Conservation (phyloP, 2,797 vertebrate genomes). For the Epinephelus malabaricus region DNA sequence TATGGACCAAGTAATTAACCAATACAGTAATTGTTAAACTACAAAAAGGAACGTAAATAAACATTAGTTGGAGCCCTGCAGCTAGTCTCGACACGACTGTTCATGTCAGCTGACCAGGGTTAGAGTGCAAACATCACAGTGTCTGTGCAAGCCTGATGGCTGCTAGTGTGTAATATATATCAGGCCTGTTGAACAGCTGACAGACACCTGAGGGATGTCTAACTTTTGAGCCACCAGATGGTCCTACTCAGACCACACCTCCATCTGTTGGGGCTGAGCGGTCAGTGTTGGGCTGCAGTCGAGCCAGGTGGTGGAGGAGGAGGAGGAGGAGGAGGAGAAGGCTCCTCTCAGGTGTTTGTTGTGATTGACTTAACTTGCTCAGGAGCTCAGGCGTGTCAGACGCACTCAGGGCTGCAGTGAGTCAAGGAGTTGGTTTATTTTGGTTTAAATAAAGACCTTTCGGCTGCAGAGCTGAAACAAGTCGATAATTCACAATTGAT, state of each 20-base stretch:
- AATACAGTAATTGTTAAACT: no score
- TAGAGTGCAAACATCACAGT: no score
- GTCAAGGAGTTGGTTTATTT: not conserved
- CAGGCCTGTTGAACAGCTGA: constrained; percentile 28
- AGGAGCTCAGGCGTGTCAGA: not conserved
- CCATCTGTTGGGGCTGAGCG: constrained; percentile 29
- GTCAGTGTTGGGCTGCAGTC: not conserved
- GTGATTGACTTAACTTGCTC: constrained; percentile 1
- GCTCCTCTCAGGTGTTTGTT: not conserved
- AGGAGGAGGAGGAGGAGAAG: not conserved
- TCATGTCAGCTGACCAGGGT: not conserved
- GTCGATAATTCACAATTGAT: no score
- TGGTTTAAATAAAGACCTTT: not conserved
- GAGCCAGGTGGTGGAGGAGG: not conserved
- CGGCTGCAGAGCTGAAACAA: not conserved
- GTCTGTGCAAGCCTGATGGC: not conserved
- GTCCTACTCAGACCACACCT: constrained; percentile 34
- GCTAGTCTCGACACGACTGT: no score
- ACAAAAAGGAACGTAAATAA: no score
- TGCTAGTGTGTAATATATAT: not conserved
- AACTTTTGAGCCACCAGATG: constrained; percentile 43
- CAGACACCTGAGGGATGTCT: constrained; percentile 32
- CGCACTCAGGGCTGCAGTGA: no score
- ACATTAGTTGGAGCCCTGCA: no score
- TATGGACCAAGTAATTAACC: no score